These are phyloP conservation scores for Chiridota heheva DNA, from an alignment of 35 echinoderm and acorn worm genomes.

Conservation along the genomic window DNA sequence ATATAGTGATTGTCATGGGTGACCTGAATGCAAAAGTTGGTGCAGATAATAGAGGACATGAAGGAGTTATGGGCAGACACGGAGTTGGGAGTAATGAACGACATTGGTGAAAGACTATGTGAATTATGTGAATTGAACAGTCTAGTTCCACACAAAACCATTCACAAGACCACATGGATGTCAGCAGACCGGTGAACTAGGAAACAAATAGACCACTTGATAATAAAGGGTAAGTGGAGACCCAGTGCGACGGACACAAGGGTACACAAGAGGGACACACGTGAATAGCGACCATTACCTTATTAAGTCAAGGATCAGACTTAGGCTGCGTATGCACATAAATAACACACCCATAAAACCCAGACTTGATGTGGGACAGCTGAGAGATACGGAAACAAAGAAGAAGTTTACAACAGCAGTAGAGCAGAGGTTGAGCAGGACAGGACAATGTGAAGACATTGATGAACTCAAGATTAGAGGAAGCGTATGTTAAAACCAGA, in stretches of 20 bases:
- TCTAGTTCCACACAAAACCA: too few relatives aligned
- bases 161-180: slow-evolving; percentile 15
- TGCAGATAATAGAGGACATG: too few relatives aligned
- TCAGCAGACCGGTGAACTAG: neutral
- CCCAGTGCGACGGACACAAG: slow-evolving; percentile 1
- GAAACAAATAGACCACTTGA: slow-evolving; percentile 2
- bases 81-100: too few relatives aligned
- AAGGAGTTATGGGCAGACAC: too few relatives aligned
- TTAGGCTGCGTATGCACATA: neutral
- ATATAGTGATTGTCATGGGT: too few relatives aligned
- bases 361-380: neutral
- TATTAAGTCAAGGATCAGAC: neutral
- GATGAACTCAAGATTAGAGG: neutral
- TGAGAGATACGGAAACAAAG: neutral
- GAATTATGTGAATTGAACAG: too few relatives aligned
- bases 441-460: too few relatives aligned
- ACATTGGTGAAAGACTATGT: too few relatives aligned
- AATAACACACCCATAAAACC: too few relatives aligned
- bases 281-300: slow-evolving; percentile 9
- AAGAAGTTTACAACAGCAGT: neutral
- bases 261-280: slow-evolving; percentile 1
- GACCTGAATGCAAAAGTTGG: too few relatives aligned
- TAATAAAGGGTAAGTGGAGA: neutral
- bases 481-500: neutral
- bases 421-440: neutral